Percentiles rank a stretch among this genome's conserved stretches.
Conservation (phyloP, 1,140 invertebrate genomes). For the Cherax destructor region DNA sequence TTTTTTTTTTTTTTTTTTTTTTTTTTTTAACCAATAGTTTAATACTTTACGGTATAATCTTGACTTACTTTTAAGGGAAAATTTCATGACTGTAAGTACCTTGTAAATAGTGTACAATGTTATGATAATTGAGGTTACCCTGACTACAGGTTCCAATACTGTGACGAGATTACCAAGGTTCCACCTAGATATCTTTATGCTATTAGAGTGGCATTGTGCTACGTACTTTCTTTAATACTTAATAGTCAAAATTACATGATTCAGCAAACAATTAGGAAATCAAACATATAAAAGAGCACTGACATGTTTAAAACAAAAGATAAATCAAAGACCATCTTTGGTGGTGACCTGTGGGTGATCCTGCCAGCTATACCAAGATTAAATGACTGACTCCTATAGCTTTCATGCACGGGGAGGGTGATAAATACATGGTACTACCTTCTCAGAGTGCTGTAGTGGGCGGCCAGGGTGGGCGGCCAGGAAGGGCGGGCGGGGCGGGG, state of each 20-base stretch:
- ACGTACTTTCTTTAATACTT: not conserved
- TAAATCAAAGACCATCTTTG: too few species aligned
- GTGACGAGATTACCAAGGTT: not conserved
- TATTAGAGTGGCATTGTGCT: not conserved
- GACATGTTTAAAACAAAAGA: too few species aligned
- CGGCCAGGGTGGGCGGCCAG: conserved; percentile 11
- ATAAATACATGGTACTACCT: conserved; percentile 29
- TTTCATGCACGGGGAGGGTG: not conserved
- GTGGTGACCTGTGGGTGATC: not conserved
- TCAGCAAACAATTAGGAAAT: too few species aligned
- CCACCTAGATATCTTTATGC: not conserved
- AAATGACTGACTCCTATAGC: not conserved
- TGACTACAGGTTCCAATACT: not conserved
- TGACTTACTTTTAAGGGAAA: not conserved
- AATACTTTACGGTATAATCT: not conserved
- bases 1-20: too few species aligned
- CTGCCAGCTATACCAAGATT: not conserved
- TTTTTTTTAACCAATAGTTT: not conserved
- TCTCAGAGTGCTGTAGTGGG: conserved; percentile 38
- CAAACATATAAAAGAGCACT: too few species aligned
- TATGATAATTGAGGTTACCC: not conserved
- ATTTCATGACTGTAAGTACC: not conserved
- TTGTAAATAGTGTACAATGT: not conserved
- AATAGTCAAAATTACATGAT: not conserved
- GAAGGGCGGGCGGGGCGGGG: not conserved